Evolutionary conservation across 2,888 invertebrate genomes (phyloP), one percentile per base, ranked within the genome.

Genomic region (Ormyrus thymus): DNA sequence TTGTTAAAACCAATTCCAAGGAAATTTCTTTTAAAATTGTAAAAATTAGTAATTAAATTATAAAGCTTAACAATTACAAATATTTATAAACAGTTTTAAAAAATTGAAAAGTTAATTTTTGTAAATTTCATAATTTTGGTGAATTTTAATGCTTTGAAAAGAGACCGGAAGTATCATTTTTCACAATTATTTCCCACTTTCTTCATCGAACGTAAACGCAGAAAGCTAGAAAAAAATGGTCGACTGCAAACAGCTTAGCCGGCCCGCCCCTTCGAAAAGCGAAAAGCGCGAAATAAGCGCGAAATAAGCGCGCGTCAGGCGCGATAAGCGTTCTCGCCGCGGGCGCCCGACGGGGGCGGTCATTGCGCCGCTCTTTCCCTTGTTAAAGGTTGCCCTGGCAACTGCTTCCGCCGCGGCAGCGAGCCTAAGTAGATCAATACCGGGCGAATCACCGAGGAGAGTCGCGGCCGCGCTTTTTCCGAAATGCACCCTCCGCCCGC

Each of bases 351-450:
- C 8, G 46, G 62, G 29, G 29, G 61, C 61, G 29, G 55, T 69
- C 61, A 76, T 48, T 62, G 61, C 61, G 61, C 43, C 46, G 68
- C 48, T 68, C 58, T 48, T 9, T 7, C 59, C 87, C 86, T 86
- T 87, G 85, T 87, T 87, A 88, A 88, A 86, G 87, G 89, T 89
- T 88, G 87, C 88, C 89, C 76, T 87, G 87, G 89, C 85, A 88
- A 89, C 89, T 85, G 86, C 85, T 85, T 85, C 85, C 81, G 84
- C 86, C 85, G 46, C 11, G 62, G 45, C 72, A 5, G 55, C 64
- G 10, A 29, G n/a, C 43, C 58, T 84, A 89, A 89, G 86, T 89
- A 86, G 89, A 89, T 89, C 89, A 89, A 89, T 89, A 89, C 86
- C 87, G 87, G 81, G 83, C 85, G 86, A 88, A 89, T 89, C 87